phyloP scores from a whole-genome alignment of 2,888 invertebrate genomes.

The Tetragonula carbonaria region DNA sequence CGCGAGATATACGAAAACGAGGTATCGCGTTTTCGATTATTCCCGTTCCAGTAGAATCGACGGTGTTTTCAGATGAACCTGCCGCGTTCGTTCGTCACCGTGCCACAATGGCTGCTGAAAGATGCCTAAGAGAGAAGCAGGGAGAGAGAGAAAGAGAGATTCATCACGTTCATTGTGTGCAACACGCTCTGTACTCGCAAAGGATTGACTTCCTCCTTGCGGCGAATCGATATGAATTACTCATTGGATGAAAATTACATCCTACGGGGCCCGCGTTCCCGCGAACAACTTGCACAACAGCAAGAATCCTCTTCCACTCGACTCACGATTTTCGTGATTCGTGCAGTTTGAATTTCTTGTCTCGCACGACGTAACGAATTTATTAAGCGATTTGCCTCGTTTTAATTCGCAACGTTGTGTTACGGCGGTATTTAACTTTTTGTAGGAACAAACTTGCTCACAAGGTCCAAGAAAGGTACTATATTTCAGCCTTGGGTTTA shows the following conservation, averaged over 20 bases:
- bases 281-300: slow-evolving; percentile 21
- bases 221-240: slow-evolving; percentile 52
- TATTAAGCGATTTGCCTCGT: background rate
- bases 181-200: slow-evolving; percentile 8
- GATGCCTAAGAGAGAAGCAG: background rate
- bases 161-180: slow-evolving; percentile 23
- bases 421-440: background rate
- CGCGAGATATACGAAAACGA: background rate
- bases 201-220: slow-evolving; percentile 31
- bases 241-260: slow-evolving; percentile 59
- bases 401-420: background rate
- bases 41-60: slow-evolving; percentile 12
- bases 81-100: slow-evolving; percentile 44
- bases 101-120: slow-evolving; percentile 31
- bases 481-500: too few relatives aligned
- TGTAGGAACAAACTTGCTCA: background rate
- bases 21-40: slow-evolving; percentile 45
- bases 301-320: slow-evolving; percentile 27
- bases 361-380: background rate
- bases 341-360: background rate
- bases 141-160: background rate
- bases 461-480: too few relatives aligned
- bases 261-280: slow-evolving; percentile 32
- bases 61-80: slow-evolving; percentile 41
- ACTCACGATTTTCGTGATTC: slow-evolving; percentile 4